Evolutionary conservation across 2,113 vertebrate genomes (phyloP).

Genomic region (Corvus moneduloides): DNA sequence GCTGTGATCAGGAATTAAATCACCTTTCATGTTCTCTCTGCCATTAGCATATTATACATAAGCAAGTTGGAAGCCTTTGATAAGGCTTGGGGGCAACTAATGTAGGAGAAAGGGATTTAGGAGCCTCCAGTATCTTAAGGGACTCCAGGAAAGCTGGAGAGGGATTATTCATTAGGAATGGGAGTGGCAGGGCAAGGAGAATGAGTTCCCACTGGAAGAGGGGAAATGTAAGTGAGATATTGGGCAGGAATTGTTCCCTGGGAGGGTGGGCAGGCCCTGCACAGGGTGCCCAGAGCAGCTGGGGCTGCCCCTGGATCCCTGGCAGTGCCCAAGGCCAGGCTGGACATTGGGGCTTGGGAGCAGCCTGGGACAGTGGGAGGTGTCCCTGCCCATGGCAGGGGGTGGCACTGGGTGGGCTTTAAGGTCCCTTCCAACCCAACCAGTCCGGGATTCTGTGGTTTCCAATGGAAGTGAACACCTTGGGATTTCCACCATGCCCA

Average conservation of each 20-base stretch:
- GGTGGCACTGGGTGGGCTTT: not conserved
- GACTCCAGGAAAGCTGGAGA: not conserved
- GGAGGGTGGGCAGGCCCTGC: not conserved
- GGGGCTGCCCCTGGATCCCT: not conserved
- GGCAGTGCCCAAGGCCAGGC: not conserved
- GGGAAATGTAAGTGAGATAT: not conserved
- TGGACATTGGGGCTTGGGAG: not conserved
- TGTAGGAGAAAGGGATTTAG: not conserved
- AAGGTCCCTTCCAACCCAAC: fast-evolving
- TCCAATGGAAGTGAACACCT: not conserved
- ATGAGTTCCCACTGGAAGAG: not conserved
- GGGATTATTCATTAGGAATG: not conserved
- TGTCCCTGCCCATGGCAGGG: not conserved
- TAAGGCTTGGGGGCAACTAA: not conserved
- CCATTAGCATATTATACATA: not conserved
- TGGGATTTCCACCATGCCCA: not conserved
- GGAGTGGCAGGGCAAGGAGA: not conserved
- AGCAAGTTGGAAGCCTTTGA: not conserved
- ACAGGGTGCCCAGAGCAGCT: not conserved
- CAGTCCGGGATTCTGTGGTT: not conserved
- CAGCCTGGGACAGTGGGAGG: not conserved
- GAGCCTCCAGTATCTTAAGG: not conserved
- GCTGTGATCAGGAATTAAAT: not conserved
- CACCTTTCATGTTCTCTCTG: not conserved
- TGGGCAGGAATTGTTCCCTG: not conserved